Base-by-base conservation (phyloP, 1,140 invertebrate genomes). In the Diprion similis region DNA sequence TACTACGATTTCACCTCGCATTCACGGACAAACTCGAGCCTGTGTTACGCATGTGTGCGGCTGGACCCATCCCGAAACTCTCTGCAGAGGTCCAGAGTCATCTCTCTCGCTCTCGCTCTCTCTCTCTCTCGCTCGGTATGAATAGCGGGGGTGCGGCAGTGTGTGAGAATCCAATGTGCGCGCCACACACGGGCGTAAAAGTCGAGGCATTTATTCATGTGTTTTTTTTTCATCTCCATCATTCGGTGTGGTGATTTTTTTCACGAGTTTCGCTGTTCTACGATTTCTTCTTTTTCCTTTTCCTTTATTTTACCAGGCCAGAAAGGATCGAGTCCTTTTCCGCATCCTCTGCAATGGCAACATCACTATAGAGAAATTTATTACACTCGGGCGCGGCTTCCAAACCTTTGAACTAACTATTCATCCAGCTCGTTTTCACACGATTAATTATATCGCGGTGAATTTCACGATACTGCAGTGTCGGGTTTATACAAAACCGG, bases 91-190 rank as follows among this genome's bases (percentile, higher is more conserved):
- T 37, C 24, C 24, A 37, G 66, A 68, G 75, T 72, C 65, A 75
- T 79, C 77, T 74, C 76, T 79, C 70, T 67, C 78, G 51, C 79
- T 77, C 77, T 79, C 78, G 77, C 75, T 71, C 47, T 77, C 73
- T 79, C 75, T 73, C 24, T 24, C 24, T 37, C 24, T 37, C 24
- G 1, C 24, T 37, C 24, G 24, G 24, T 6, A 37, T 70, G 75
- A 67, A 19, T 19, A 19, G 37, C 64, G 74, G 9, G 46, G 73
- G 74, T 79, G 78, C 71, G 72, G 24, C 24, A 37, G 2, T 37
- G 24, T 37, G 24, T 37, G 24, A 37, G 24, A 37, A 37, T 37
- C 24, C 24, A 37, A 37, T 37, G 24, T 37, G 24, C 24, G 6
- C 24, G 24, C 24, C 24, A 37, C 24, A 37, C 24, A 37, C 24